Percentiles rank a stretch among this genome's conserved stretches.
Evolutionary conservation across 2,888 invertebrate genomes (phyloP).

Genomic region (Andricus quercusramuli): DNA sequence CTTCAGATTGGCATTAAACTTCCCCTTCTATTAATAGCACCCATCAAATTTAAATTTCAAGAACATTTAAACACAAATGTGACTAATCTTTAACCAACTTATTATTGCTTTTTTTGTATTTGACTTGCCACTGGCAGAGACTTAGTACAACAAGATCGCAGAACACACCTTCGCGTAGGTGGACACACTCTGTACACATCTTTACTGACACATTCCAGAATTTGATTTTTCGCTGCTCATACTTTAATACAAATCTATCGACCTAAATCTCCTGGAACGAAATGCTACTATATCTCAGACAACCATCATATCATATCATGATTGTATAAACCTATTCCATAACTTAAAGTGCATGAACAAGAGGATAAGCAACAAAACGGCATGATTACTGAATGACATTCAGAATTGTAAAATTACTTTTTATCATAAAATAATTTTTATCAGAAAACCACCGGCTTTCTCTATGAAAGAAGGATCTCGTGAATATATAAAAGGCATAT

Average conservation of each 20-base stretch:
- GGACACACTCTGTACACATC: constrained; percentile 4
- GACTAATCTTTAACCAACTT: neutral
- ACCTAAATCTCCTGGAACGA: constrained; percentile 30
- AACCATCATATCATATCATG: constrained; percentile 30
- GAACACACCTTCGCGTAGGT: neutral
- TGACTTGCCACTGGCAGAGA: neutral
- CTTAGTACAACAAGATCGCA: neutral
- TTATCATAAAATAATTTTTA: constrained; percentile 37
- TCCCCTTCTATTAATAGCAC: no score
- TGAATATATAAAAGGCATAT: constrained; percentile 4
- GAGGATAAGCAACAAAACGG: constrained; percentile 37
- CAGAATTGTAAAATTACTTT: constrained; percentile 10
- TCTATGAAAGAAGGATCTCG: constrained; percentile 12
- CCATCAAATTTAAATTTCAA: neutral
- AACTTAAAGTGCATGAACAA: constrained; percentile 35
- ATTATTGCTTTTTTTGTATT: neutral
- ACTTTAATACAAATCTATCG: constrained; percentile 36
- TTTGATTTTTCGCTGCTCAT: constrained; percentile 17
- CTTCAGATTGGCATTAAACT: no score
- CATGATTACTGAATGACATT: constrained; percentile 22
- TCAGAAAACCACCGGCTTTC: constrained; percentile 34
- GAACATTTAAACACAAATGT: neutral
- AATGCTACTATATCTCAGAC: constrained; percentile 28
- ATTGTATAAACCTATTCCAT: constrained; percentile 26
- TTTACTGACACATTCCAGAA: constrained; percentile 21